Evolutionary conservation across 2,113 vertebrate species (phyloP).

Genomic region (Ictalurus punctatus): DNA sequence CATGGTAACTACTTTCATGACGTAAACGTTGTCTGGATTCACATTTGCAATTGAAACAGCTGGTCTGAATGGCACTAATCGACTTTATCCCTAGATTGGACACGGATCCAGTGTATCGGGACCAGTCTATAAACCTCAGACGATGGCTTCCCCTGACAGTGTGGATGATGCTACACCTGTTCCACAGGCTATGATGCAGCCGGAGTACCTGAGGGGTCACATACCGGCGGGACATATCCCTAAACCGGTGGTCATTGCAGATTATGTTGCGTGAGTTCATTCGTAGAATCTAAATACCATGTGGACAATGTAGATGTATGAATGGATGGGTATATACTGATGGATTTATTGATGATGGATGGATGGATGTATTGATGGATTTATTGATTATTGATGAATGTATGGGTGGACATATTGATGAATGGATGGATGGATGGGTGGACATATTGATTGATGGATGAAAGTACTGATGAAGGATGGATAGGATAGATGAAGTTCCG

Average conservation of each 20-base stretch:
- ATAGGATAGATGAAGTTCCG: too few species aligned
- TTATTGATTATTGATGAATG: too few species aligned
- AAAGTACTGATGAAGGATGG: too few species aligned
- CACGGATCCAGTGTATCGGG: conserved; percentile 61
- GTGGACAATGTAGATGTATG: too few species aligned
- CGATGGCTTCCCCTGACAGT: conserved; percentile 60
- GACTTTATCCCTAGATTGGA: conserved; percentile 58
- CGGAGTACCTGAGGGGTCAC: conserved; percentile 82
- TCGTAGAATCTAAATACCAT: too few species aligned
- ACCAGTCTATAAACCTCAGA: conserved; percentile 55
- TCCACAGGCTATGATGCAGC: conserved; percentile 68
- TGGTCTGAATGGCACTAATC: not conserved
- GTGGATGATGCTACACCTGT: conserved; percentile 37
- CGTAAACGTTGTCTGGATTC: not conserved
- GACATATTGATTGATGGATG: too few species aligned
- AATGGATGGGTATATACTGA: too few species aligned
- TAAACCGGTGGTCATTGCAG: conserved; percentile 90
- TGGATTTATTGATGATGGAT: too few species aligned
- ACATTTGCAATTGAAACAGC: not conserved
- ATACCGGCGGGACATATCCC: conserved; percentile 93
- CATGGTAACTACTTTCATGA: conserved; percentile 36
- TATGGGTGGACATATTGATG: too few species aligned
- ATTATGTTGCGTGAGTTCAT: conserved; percentile 89
- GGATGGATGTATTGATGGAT: too few species aligned
- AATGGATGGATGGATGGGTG: too few species aligned